Evolutionary conservation across 2,888 invertebrate genomes (phyloP).

Genomic region (Dione juno): DNA sequence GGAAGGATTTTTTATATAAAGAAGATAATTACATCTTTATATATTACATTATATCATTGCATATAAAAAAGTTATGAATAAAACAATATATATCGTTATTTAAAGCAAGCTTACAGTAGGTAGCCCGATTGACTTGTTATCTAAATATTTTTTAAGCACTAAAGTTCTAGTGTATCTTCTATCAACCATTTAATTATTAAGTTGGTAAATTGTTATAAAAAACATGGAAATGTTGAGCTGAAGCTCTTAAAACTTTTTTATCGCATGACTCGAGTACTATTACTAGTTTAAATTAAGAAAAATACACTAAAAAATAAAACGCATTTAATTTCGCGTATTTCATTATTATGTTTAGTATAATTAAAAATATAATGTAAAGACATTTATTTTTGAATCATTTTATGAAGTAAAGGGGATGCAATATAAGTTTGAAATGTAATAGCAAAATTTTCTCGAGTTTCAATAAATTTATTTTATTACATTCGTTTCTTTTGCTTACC

Average conservation of each 20-base stretch:
- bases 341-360: neutral
- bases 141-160: neutral
- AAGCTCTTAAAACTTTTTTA: conserved; percentile 1
- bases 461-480: too few species aligned
- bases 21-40: too few species aligned
- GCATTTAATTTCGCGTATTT: neutral
- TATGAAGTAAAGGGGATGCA: too few species aligned
- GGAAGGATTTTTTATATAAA: too few species aligned
- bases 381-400: too few species aligned
- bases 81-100: too few species aligned
- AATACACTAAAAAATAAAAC: neutral
- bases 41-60: too few species aligned
- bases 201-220: too few species aligned
- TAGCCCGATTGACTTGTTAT: neutral
- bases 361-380: neutral
- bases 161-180: neutral
- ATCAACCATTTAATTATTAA: neutral
- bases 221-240: neutral
- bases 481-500: too few species aligned
- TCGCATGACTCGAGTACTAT: neutral
- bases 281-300: neutral
- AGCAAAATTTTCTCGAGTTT: too few species aligned
- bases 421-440: too few species aligned
- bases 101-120: neutral
- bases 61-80: too few species aligned